phyloP scores from a whole-genome alignment of 1,140 invertebrate genomes.

The Metaphire vulgaris region DNA sequence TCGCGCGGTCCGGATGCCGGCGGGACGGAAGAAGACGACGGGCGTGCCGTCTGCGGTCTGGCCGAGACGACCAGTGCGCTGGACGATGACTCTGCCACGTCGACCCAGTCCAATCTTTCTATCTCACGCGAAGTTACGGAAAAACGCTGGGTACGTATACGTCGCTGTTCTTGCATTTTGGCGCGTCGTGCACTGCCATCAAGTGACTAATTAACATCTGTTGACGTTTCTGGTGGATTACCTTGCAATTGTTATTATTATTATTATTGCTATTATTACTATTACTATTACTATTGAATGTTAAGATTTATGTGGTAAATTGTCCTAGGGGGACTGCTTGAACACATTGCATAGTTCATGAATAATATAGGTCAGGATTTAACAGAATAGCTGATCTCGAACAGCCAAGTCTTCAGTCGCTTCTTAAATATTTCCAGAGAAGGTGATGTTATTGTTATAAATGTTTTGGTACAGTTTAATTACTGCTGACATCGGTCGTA shows the following conservation, averaged over 20 bases:
- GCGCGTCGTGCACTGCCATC: no score
- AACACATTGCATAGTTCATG: no score
- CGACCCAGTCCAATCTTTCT: not conserved
- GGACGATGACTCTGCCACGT: not conserved
- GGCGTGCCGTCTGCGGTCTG: not conserved
- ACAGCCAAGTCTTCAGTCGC: no score
- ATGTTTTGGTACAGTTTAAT: no score
- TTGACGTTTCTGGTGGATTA: not conserved
- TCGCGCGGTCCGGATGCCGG: not conserved
- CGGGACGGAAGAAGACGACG: not conserved
- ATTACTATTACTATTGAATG: not conserved
- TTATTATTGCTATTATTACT: not conserved
- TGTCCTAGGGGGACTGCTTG: no score
- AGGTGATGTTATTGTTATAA: no score
- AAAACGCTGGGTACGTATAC: not conserved
- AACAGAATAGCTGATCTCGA: no score
- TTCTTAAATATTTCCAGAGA: no score
- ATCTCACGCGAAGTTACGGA: not conserved
- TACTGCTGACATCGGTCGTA: no score
- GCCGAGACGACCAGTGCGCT: not conserved
- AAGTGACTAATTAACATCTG: not conserved
- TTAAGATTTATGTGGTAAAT: not conserved
- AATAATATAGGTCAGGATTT: no score
- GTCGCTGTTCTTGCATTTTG: no score
- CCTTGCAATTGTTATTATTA: not conserved